A percentile compares a stretch with the other conserved stretches of the same genome.
Conservation (phyloP, 2,888 invertebrate genomes). For the Drosophila setosimentum region DNA sequence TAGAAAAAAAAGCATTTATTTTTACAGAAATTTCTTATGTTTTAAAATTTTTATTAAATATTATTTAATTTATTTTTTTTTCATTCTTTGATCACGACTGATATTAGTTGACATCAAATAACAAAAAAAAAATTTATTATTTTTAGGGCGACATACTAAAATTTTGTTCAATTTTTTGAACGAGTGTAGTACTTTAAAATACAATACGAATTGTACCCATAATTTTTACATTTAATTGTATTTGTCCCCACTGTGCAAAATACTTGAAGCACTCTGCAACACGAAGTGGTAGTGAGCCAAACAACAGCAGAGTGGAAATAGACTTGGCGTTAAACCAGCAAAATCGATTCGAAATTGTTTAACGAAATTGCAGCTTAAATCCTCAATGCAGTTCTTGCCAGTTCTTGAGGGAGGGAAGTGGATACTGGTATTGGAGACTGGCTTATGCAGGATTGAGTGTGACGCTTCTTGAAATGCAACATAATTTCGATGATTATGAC, state of each 20-base stretch:
- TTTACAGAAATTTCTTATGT: too few species aligned
- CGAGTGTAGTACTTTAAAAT: background rate
- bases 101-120: background rate
- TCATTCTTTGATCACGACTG: too few species aligned
- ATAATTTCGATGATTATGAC: constrained; percentile 67
- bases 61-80: background rate
- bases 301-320: constrained; percentile 70
- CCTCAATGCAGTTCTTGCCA: constrained; percentile 71
- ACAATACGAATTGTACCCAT: background rate
- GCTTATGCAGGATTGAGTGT: constrained; percentile 26
- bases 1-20: too few species aligned
- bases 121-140: background rate
- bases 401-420: constrained; percentile 1
- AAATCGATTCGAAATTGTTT: constrained; percentile 81
- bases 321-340: constrained; percentile 80
- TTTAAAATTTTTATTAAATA: background rate
- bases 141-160: background rate
- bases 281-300: constrained; percentile 38
- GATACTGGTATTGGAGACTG: constrained; percentile 27
- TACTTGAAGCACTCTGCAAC: constrained; percentile 22
- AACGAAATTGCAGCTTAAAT: constrained; percentile 81
- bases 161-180: background rate
- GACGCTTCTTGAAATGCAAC: constrained; percentile 46
- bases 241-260: constrained; percentile 33
- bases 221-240: background rate